These are phyloP conservation scores for Drosophila burlai DNA, from an alignment of 1,140 invertebrate genomes.

Conservation along the genomic window DNA sequence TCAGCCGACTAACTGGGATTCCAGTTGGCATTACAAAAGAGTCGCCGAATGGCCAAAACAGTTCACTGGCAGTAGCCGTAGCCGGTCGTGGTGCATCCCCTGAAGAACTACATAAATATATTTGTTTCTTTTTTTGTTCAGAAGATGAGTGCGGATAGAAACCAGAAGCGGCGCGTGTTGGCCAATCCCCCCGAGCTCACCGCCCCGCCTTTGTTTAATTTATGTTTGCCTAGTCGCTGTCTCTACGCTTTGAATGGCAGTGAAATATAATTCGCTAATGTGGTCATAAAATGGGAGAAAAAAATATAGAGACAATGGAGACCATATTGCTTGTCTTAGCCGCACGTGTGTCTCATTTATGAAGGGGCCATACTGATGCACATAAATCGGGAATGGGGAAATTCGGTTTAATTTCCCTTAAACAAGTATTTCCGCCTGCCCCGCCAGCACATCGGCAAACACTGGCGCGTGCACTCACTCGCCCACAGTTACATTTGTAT, in stretches of 20 bases:
- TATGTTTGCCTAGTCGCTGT: conserved; percentile 60
- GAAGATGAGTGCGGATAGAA: conserved; percentile 26
- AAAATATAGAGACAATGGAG: conserved; percentile 47
- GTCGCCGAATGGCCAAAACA: conserved; percentile 28
- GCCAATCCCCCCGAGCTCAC: conserved; percentile 14
- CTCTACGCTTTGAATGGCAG: conserved; percentile 53
- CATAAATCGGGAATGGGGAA: not conserved
- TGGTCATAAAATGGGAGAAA: conserved; percentile 67
- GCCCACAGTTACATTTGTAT: conserved; percentile 57
- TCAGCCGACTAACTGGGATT: not conserved
- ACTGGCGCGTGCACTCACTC: conserved; percentile 66
- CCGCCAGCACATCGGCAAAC: conserved; percentile 27
- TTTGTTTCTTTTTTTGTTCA: not conserved
- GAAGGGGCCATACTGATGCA: conserved; percentile 14
- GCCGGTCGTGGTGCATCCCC: conserved; percentile 12
- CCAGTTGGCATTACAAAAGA: conserved; percentile 2
- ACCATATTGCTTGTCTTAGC: conserved; percentile 38
- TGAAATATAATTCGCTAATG: conserved; percentile 78
- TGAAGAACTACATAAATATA: not conserved
- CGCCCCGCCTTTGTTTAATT: conserved; percentile 58
- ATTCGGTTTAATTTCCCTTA: conserved; percentile 34
- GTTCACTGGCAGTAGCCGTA: conserved; percentile 32
- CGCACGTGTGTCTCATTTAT: conserved; percentile 64
- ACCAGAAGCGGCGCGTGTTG: conserved; percentile 63
- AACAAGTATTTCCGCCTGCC: conserved; percentile 26